phyloP scores from a whole-genome alignment of 53 echinoderm and acorn worm genomes.

The Arbacia lixula region DNA sequence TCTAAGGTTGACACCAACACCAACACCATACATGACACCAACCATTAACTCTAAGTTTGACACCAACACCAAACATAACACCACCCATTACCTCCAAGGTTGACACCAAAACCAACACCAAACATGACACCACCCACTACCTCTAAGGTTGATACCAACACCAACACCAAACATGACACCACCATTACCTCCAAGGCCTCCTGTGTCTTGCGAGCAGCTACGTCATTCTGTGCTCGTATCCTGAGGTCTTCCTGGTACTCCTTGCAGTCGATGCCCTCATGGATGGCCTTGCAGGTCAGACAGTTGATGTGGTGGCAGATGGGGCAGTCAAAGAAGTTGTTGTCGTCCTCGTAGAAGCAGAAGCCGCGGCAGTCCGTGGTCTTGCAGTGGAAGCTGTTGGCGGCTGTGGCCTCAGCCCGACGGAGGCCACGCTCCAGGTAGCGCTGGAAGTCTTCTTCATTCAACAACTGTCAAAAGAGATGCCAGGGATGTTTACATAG shows the following conservation, averaged over 20 bases:
- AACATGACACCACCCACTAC: slow-evolving; percentile 48
- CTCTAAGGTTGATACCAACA: too few species aligned
- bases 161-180: neutral
- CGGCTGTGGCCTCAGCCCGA: slow-evolving; percentile 76
- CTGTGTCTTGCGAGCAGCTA: slow-evolving; percentile 86
- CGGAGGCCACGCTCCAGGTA: slow-evolving; percentile 82
- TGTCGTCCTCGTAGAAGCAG: slow-evolving; percentile 95
- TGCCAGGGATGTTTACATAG: too few species aligned
- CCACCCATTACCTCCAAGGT: too few species aligned
- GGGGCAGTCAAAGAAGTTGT: slow-evolving; percentile 89
- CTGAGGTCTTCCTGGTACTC: slow-evolving; percentile 89
- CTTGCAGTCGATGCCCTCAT: slow-evolving; percentile 93
- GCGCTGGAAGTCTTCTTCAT: slow-evolving; percentile 65
- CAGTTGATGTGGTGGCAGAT: slow-evolving; percentile 84
- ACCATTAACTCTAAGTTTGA: too few species aligned
- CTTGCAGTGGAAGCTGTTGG: slow-evolving; percentile 95
- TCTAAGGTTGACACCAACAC: too few species aligned
- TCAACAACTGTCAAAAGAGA: slow-evolving; percentile 62
- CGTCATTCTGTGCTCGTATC: slow-evolving; percentile 81
- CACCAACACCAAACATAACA: too few species aligned
- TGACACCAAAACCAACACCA: too few species aligned
- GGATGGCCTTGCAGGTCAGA: slow-evolving; percentile 95
- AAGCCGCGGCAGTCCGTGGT: slow-evolving; percentile 88
- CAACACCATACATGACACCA: too few species aligned
- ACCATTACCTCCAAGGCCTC: slow-evolving; percentile 73